Evolutionary conservation across 2,797 vertebrate species (phyloP).

Genomic region (Dallia pectoralis): DNA sequence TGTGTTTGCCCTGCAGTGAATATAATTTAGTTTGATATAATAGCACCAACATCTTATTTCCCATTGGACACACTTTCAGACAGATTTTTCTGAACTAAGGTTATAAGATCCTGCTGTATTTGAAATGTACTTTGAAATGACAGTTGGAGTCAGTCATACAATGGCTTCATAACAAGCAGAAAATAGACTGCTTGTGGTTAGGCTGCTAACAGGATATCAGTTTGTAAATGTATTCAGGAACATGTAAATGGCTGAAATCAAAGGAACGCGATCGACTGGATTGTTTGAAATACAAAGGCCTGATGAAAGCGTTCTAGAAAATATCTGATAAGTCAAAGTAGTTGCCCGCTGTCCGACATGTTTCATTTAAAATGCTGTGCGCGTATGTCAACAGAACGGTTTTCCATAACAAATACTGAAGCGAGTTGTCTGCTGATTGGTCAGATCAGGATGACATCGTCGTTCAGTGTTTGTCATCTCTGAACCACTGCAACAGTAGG

Average conservation of each 20-base stretch:
- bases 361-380: no score
- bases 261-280: no score
- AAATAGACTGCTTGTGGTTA: constrained; percentile 3
- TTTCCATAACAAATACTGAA: no score
- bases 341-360: no score
- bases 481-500: not conserved
- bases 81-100: constrained; percentile 65
- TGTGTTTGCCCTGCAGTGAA: constrained; percentile 71
- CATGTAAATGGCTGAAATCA: not conserved
- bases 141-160: constrained; percentile 29
- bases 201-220: not conserved
- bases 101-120: constrained; percentile 53
- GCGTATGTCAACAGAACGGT: no score
- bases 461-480: no score
- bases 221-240: not conserved
- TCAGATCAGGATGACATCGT: no score
- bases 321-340: no score
- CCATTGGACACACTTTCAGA: constrained; percentile 68
- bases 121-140: constrained; percentile 44
- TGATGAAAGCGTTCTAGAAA: no score
- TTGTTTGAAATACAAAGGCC: no score
- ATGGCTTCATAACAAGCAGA: not conserved
- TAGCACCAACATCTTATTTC: constrained; percentile 79
- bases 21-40: constrained; percentile 78
- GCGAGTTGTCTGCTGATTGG: no score